phyloP scores from a whole-genome alignment of 2,888 invertebrate genomes.

The Ischnus inquisitorius region DNA sequence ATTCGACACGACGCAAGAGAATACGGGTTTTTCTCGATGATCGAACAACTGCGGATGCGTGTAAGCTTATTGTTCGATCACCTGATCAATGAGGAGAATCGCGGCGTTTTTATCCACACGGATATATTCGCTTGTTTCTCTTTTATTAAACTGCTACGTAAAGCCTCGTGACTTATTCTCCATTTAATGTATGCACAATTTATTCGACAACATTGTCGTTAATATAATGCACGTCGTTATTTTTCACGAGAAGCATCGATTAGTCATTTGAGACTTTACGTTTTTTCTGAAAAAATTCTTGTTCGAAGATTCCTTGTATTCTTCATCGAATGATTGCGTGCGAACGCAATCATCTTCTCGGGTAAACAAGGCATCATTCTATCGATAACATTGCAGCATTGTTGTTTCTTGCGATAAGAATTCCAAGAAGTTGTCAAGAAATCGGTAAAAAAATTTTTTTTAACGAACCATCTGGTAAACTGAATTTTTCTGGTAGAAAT shows the following conservation, averaged over 20 bases:
- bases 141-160: not conserved
- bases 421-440: too few species aligned
- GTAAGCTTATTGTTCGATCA: not conserved
- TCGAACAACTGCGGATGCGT: not conserved
- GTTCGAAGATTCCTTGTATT: too few species aligned
- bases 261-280: too few species aligned
- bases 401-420: too few species aligned
- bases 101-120: not conserved
- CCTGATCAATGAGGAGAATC: not conserved
- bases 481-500: too few species aligned
- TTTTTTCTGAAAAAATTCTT: not conserved
- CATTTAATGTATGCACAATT: not conserved
- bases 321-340: too few species aligned
- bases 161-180: not conserved
- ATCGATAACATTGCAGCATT: not conserved
- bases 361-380: not conserved
- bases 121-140: not conserved
- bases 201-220: conserved; percentile 2
- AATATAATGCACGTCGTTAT: not conserved
- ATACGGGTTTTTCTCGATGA: not conserved
- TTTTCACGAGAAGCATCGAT: not conserved
- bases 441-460: too few species aligned
- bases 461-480: too few species aligned
- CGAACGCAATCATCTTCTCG: too few species aligned
- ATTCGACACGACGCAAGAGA: conserved; percentile 4